Evolutionary conservation across 1,140 invertebrate species (phyloP), one percentile per base, ranked within the genome.

Genomic region (Mya arenaria): DNA sequence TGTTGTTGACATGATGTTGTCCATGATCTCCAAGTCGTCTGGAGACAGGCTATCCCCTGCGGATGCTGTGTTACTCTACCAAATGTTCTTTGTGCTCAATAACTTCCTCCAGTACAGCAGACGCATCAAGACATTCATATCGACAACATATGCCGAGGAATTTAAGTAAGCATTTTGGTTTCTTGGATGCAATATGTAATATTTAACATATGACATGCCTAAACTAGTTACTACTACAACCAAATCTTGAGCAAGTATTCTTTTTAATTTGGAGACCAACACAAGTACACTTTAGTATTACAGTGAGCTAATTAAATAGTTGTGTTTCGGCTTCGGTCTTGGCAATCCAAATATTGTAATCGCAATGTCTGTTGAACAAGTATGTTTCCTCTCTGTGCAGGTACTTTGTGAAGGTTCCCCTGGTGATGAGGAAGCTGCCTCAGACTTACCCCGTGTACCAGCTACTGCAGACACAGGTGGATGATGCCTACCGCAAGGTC

Each of bases 91-190:
- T 19, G 84, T 92, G 10, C 86, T 92, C 17, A 73, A 87, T 10
- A 89, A 84, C 0, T 87, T 92, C 69, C 84, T 91, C 6, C 78
- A 88, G n/a, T 89, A 90, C 85, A 91, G 88, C 66, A 83, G 86
- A 5, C 56, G 66, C 37, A 77, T 90, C 19, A 82, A 87, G 28
- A 72, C 71, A 8, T 90, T 89, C 72, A 88, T 92, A 15, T 69
- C 85, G 6, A 84, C 87, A 37, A 89, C 90, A 63, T 92, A 91
- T 75, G 85, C 86, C 39, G 91, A 92, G 80, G 91, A 92, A 71
- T 92, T 92, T 82, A 92, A 91, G 91, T 92, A 87, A 82, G 88
- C 74, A n/a, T n/a, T n/a, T n/a, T n/a, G n/a, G n/a, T n/a, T n/a
- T n/a, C n/a, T n/a, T n/a, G n/a, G n/a, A n/a, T n/a, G n/a, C n/a